Base-by-base conservation (phyloP, 1,140 invertebrate genomes). In the Gryllus bimaculatus region DNA sequence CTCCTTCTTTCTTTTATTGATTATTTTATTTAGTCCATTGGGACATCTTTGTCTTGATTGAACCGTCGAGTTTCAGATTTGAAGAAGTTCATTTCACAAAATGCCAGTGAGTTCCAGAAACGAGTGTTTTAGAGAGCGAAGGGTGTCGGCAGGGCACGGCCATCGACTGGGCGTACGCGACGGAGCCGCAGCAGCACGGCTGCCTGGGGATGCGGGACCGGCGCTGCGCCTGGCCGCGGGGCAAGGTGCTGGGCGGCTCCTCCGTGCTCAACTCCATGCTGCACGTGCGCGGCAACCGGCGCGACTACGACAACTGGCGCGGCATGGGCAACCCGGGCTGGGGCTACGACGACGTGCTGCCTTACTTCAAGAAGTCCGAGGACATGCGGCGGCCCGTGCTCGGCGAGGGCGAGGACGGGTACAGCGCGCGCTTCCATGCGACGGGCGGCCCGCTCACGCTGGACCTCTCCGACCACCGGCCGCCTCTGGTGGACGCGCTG, bases 381-480 rank as follows among this genome's bases (percentile, higher is more conserved):
- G 82, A 82, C 79, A 83, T 78, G 82, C 80, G 86, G 85, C 8
- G 47, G 21, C 10, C 48, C 7, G 47, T n/a, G 47, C 18, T 47
- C 13, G 26, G 5, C 26, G 8, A 20, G 15, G 73, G 74, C 10
- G 15, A 20, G 15, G 78, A 76, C 47, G 26, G 75, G 8, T 76
- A 80, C 48, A 74, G 20, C 73, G 48, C 21, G 74, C 7, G 20
- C 73, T 82, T 80, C 54, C 81, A 82, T 74, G 74, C 73, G 3
- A 78, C 82, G 21, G 86, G 85, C 12, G 87, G 86, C 0, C 94
- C 93, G 82, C 83, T 96, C 15, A 95, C 95, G 0, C 90, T 97
- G 0, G 91, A 94, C 10, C 94, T 96, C 87, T 93, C 94, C 0
- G 94, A 94, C 0, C 95, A 92, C 86, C 90, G 93, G 49, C 96